These are phyloP conservation scores for Astatotilapia flaviijosephi DNA, from an alignment of 2,113 vertebrate genomes.

Conservation along the genomic window DNA sequence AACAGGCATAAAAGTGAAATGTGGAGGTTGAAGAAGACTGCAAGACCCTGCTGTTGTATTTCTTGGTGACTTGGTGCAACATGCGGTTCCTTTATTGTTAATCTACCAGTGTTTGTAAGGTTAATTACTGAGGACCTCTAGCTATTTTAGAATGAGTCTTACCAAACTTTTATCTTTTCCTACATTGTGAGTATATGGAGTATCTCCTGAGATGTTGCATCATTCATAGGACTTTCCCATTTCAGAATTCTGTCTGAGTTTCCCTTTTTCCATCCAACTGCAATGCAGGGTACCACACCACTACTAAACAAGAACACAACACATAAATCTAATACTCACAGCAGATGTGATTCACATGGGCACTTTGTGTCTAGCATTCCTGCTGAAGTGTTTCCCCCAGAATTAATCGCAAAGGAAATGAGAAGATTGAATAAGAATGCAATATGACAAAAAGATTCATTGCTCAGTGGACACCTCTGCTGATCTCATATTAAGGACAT, in stretches of 20 bases:
- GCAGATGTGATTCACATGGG: conserved; percentile 8
- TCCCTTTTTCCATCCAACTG: conserved; percentile 1
- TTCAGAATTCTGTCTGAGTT: conserved; percentile 19
- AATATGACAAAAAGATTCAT: background rate
- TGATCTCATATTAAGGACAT: background rate
- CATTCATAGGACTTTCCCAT: conserved; percentile 3
- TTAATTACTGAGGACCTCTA: background rate
- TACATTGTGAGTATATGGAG: background rate
- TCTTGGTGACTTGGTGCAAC: background rate
- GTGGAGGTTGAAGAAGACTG: background rate
- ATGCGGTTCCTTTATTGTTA: background rate
- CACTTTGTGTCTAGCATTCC: background rate
- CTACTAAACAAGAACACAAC: background rate
- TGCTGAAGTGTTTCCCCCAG: background rate
- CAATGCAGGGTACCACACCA: conserved; percentile 24
- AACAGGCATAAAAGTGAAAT: background rate
- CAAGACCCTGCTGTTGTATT: background rate
- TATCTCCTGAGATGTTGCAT: background rate
- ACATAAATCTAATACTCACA: background rate
- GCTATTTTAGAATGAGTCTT: background rate
- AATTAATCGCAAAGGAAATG: background rate
- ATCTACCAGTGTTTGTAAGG: background rate
- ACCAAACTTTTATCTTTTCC: background rate
- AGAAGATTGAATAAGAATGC: background rate
- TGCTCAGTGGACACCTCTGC: background rate